These are phyloP conservation scores for Noctua janthina DNA, from an alignment of 2,888 invertebrate species.

Conservation along the genomic window DNA sequence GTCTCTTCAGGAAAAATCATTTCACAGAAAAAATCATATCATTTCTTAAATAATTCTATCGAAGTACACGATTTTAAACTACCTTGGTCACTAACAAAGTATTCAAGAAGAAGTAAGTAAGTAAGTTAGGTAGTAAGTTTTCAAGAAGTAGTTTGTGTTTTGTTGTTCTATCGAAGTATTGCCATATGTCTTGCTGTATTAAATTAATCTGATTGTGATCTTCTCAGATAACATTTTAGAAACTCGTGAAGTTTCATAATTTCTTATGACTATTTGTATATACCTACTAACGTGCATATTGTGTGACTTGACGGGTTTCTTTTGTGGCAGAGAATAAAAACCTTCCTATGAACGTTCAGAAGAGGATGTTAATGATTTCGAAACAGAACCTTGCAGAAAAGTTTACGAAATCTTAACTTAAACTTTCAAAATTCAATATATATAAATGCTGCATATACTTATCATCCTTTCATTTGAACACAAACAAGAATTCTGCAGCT, in stretches of 20 bases:
- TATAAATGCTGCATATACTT: not conserved
- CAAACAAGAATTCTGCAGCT: not conserved
- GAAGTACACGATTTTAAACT: too few relatives aligned
- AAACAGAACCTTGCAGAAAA: conserved; percentile 34
- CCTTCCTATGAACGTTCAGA: conserved; percentile 1
- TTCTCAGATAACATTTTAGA: not conserved
- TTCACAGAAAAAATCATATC: too few relatives aligned
- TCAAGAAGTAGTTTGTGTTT: too few relatives aligned
- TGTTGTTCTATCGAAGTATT: not conserved
- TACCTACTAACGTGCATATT: not conserved
- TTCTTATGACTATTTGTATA: not conserved
- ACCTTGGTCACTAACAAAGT: too few relatives aligned
- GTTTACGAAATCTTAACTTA: conserved; percentile 5
- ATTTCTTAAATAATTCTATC: too few relatives aligned
- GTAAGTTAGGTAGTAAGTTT: too few relatives aligned
- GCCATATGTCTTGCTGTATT: not conserved
- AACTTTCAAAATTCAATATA: conserved; percentile 16
- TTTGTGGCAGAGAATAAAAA: not conserved
- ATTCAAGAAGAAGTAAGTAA: too few relatives aligned
- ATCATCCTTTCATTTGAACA: not conserved
- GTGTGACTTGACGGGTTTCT: not conserved
- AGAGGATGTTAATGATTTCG: conserved; percentile 26
- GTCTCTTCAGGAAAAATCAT: too few relatives aligned
- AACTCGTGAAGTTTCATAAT: not conserved
- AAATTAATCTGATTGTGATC: not conserved